These are phyloP conservation scores for Cebus imitator DNA, from an alignment of 2,113 vertebrate species.

Conservation along the genomic window DNA sequence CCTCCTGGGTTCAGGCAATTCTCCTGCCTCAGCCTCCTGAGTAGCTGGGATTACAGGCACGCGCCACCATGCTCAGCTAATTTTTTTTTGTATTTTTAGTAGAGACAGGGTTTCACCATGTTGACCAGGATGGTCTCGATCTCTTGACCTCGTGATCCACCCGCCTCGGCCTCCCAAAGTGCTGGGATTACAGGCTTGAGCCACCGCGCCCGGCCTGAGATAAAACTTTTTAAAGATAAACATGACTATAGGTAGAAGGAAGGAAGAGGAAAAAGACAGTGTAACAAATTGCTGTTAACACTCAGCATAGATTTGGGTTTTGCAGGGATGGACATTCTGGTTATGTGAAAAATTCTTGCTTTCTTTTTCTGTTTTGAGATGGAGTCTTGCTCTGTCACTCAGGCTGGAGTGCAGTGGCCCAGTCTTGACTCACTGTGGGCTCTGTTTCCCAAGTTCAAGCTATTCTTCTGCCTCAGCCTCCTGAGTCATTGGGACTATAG, in stretches of 20 bases:
- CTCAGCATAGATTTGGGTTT: neutral
- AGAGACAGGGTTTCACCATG: too few relatives aligned
- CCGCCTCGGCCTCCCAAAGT: too few relatives aligned
- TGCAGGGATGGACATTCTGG: neutral
- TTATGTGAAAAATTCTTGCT: neutral
- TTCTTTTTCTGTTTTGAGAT: neutral
- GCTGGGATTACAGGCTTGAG: too few relatives aligned
- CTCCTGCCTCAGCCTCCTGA: too few relatives aligned
- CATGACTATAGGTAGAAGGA: neutral
- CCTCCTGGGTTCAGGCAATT: too few relatives aligned
- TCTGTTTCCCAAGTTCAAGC: neutral
- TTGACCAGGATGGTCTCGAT: too few relatives aligned
- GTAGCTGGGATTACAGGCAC: too few relatives aligned
- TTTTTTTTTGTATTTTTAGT: too few relatives aligned
- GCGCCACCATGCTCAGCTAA: too few relatives aligned
- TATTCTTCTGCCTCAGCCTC: neutral
- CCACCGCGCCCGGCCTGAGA: neutral
- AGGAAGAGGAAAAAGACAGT: neutral
- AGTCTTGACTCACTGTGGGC: neutral
- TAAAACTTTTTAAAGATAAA: constrained; percentile 14
- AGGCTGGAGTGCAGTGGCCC: neutral
- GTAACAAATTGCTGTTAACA: neutral
- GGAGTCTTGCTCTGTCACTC: neutral
- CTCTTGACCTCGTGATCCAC: too few relatives aligned
- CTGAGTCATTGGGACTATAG: neutral